Evolutionary conservation across 2,113 vertebrate genomes (phyloP), one percentile per base, ranked within the genome.

Genomic region (Sigmodon hispidus): DNA sequence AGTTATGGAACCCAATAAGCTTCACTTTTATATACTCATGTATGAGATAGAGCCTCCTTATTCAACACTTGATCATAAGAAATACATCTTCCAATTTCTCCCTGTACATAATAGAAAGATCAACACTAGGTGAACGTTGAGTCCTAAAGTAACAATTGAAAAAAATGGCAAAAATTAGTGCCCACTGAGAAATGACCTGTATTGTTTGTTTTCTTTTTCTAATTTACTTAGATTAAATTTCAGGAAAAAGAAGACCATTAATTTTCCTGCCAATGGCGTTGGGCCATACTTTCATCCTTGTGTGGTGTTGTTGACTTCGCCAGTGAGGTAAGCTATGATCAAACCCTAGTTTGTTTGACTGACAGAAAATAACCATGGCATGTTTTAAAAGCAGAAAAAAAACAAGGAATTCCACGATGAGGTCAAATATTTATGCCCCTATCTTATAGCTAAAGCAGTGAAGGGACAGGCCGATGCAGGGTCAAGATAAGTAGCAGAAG

Each of bases 331-430:
- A 94, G 5, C 91, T 76, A 92, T 24, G 59, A 89, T 86, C 87
- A 76, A 75, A 70, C 45, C 65, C 26, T 52, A 50, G 52, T 85
- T 84, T 48, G 16, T 79, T 75, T 79, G 89, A 3, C 13, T n/a
- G 75, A 75, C 19, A 83, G 2, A 12, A 69, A 86, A 75, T 15
- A 87, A 84, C 13, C 5, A 85, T 0, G 76, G 9, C 36, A 84
- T 43, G 8, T 19, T 79, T 96, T 87, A 55, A 67, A 91, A 90
- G 69, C 2, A 83, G 19, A 61, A 95, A 95, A 94, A 95, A 15
- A 75, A 61, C 34, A 91, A 31, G 2, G 24, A 15, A 69, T 72
- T 73, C 88, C 89, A 72, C 9, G 50, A 76, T 69, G n/a, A 72
- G 24, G 79, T 83, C 65, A 3, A 94, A 69, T 79, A n/a, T 43